These are phyloP conservation scores for Sturmia bella DNA, from an alignment of 2,888 invertebrate species.

Conservation along the genomic window DNA sequence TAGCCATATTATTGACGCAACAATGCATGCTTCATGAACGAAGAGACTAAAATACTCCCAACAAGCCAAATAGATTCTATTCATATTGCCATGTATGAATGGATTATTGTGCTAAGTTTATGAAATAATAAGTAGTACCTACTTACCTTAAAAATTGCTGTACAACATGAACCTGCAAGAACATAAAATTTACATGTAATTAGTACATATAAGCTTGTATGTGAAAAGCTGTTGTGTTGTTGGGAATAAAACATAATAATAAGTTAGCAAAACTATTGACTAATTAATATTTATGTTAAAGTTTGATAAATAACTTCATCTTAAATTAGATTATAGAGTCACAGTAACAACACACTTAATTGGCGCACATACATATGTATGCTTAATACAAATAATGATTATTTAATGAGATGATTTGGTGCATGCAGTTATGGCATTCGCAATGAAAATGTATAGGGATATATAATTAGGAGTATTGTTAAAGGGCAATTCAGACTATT, in stretches of 20 bases:
- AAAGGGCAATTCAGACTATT: too few species aligned
- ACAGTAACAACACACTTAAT: constrained; percentile 19
- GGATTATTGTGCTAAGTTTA: neutral
- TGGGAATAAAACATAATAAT: neutral
- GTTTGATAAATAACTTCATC: neutral
- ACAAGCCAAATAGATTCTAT: neutral
- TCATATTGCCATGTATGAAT: neutral
- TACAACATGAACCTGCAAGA: constrained; percentile 65
- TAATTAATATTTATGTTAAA: neutral
- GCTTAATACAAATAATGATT: neutral
- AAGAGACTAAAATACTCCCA: neutral
- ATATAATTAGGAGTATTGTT: too few species aligned
- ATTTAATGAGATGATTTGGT: neutral
- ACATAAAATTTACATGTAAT: constrained; percentile 36
- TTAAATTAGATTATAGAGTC: neutral
- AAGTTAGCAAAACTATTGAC: neutral
- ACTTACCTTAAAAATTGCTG: constrained; percentile 66
- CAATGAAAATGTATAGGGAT: too few species aligned
- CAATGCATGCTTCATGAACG: neutral
- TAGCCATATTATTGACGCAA: neutral
- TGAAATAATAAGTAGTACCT: neutral
- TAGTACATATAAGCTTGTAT: neutral
- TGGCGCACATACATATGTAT: neutral
- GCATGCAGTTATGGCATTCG: neutral
- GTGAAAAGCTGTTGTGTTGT: neutral